Conservation (phyloP, 2,888 invertebrate species). For the Zele albiditarsus region DNA sequence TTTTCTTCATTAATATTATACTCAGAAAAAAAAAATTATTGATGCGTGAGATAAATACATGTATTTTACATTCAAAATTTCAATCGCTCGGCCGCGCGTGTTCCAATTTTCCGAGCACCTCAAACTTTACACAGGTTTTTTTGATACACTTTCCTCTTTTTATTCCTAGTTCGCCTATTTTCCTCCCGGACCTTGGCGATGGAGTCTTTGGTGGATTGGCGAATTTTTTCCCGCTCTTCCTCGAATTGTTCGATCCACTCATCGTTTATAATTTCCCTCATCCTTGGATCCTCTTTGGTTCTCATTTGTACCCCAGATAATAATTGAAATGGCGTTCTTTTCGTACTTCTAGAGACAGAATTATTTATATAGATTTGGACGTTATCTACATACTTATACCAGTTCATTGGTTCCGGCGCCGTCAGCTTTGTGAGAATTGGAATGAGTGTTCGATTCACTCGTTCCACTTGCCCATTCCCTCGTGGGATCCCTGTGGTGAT, state of each 20-base stretch:
- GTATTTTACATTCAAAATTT: too few relatives aligned
- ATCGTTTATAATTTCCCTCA: constrained; percentile 21
- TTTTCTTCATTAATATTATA: too few relatives aligned
- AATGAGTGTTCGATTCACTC: constrained; percentile 39
- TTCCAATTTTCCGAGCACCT: too few relatives aligned
- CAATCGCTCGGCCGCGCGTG: too few relatives aligned
- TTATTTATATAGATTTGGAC: constrained; percentile 33
- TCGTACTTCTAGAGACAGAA: constrained; percentile 33
- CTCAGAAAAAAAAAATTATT: too few relatives aligned
- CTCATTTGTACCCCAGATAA: constrained; percentile 33
- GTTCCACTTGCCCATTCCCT: constrained; percentile 42
- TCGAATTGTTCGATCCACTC: constrained; percentile 38
- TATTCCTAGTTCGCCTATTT: constrained; percentile 40
- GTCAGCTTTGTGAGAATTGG: constrained; percentile 50
- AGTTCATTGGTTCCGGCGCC: constrained; percentile 28
- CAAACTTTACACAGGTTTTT: too few relatives aligned
- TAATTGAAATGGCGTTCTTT: constrained; percentile 33
- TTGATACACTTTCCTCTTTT: too few relatives aligned
- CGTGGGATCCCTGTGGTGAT: constrained; percentile 60
- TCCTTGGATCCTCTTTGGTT: constrained; percentile 17
- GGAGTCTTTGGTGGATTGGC: constrained; percentile 37
- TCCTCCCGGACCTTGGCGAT: constrained; percentile 45
- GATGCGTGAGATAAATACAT: too few relatives aligned
- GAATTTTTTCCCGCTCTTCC: constrained; percentile 42
- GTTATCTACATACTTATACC: constrained; percentile 35